phyloP scores from a whole-genome alignment of 2,797 vertebrate genomes.

The Pterois miles region DNA sequence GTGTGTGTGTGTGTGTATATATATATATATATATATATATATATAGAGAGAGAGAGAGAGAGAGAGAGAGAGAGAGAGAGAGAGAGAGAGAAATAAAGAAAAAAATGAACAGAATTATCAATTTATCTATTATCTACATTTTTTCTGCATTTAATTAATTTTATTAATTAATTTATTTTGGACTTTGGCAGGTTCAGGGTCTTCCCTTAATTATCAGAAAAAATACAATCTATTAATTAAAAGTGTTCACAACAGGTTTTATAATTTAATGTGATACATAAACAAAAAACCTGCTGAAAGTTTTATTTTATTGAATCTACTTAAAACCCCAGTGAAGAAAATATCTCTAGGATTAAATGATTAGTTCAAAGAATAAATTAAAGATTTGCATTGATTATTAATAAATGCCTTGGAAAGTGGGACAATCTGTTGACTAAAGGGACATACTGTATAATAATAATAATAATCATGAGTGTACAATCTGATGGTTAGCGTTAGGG shows the following conservation, averaged over 20 bases:
- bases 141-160: too few species aligned
- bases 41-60: too few species aligned
- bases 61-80: too few species aligned
- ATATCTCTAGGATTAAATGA: not conserved
- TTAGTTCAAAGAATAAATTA: not conserved
- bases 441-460: too few species aligned
- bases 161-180: too few species aligned
- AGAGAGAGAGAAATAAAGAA: too few species aligned
- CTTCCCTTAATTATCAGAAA: not conserved
- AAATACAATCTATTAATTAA: not conserved
- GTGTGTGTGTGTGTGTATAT: too few species aligned
- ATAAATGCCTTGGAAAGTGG: not conserved
- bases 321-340: not conserved
- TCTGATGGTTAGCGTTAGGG: not conserved
- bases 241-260: not conserved
- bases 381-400: not conserved
- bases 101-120: too few species aligned
- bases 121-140: too few species aligned
- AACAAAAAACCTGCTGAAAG: not conserved
- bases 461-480: not conserved
- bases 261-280: not conserved
- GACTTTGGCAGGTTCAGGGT: not conserved
- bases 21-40: too few species aligned
- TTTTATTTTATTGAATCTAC: not conserved
- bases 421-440: not conserved